Base-by-base conservation (phyloP, 2,113 vertebrate species). In the Herpetotheres cachinnans region DNA sequence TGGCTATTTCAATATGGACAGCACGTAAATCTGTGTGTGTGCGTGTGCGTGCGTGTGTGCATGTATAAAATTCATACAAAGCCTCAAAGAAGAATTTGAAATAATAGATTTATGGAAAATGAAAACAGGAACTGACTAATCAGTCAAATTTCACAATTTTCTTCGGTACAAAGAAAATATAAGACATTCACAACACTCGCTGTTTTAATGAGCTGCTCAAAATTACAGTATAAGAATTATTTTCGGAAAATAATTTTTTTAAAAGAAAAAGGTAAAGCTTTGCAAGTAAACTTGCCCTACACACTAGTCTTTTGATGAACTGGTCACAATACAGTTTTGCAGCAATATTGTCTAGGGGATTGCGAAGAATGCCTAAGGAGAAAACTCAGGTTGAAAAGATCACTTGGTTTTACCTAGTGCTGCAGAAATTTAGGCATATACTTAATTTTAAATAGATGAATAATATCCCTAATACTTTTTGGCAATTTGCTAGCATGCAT, bases 91-190 rank as follows among this genome's bases (percentile, higher is more conserved):
- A 96, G 90, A 95, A 97, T 97, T 8, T 89, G 81, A 95, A 92
- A 93, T 93, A 82, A 96, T 82, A 97, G 79, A 93, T 95, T 95
- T 88, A 90, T 95, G 77, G 84, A 97, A 97, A 98, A 96, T 71
- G 77, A 95, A 97, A 97, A 95, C 83, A 97, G 93, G 96, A 97
- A 97, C 96, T 97, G 88, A 96, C 78, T 89, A 74, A 92, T 85
- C 76, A 66, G 82, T 3, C 16, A 70, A 88, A 91, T 97, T 97
- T 97, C 97, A 97, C 94, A 93, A 92, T 85, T 97, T 89, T 97
- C 65, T 93, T 89, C 86, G 71, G 44, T 18, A 47, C 18, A 80
- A 96, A 94, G n/a, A 84, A 81, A 66, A 15, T 10, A n/a, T 16
- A 58, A 80, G 22, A 77, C 13, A 91, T 94, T 96, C 52, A 27